Percentiles rank a stretch among this genome's conserved stretches.
phyloP scores from a whole-genome alignment of 2,888 invertebrate species.

The Agrilus mali region DNA sequence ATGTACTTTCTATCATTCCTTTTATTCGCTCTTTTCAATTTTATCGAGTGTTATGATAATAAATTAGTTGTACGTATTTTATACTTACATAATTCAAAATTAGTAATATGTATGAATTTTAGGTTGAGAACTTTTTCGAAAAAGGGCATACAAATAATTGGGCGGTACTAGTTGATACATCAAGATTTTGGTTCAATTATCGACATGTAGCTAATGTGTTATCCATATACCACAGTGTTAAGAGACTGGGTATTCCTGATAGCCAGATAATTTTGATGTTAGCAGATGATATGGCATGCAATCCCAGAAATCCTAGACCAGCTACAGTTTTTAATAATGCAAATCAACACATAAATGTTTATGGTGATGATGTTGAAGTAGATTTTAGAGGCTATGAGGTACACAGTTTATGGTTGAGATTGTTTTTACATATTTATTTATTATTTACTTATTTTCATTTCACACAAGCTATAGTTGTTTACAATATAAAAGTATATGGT shows the following conservation, averaged over 20 bases:
- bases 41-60: no score
- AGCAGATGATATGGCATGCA: constrained; percentile 99
- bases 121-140: constrained; percentile 35
- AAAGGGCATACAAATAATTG: constrained; percentile 94
- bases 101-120: background rate
- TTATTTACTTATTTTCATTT: no score
- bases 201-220: constrained; percentile 98
- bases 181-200: constrained; percentile 99
- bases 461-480: no score
- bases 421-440: no score
- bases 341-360: constrained; percentile 95
- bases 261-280: constrained; percentile 98
- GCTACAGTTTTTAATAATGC: constrained; percentile 98
- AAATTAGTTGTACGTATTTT: no score
- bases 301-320: constrained; percentile 92
- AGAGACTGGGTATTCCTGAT: constrained; percentile 96
- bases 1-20: no score
- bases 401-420: constrained; percentile 10
- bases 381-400: constrained; percentile 92
- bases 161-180: constrained; percentile 98
- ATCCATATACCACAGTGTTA: constrained; percentile 95
- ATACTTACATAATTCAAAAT: background rate
- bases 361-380: constrained; percentile 98
- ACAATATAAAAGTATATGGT: no score
- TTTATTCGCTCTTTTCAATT: no score